Percentiles rank a stretch among this genome's conserved stretches.
Conservation (phyloP, 2,797 vertebrate species). For the Anolis apletophallus region DNA sequence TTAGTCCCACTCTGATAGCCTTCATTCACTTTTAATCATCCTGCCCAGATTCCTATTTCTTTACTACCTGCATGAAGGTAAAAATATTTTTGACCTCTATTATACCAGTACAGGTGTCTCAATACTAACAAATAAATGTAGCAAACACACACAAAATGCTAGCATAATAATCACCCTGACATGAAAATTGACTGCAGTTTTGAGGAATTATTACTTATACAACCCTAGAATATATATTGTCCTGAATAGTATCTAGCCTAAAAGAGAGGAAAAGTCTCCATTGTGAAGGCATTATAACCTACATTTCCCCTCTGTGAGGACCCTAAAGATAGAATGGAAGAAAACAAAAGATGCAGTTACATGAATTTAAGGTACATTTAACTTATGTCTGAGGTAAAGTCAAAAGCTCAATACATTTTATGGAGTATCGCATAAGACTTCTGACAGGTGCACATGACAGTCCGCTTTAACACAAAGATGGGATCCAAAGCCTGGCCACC, state of each 20-base stretch:
- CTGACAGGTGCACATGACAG: background rate
- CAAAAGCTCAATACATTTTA: background rate
- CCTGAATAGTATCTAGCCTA: background rate
- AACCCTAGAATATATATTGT: background rate
- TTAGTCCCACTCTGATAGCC: slow-evolving; percentile 18
- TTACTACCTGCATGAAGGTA: background rate
- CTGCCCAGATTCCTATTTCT: background rate
- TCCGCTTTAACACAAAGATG: background rate
- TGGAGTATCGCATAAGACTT: background rate
- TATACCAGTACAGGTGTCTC: background rate
- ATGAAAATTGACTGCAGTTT: background rate
- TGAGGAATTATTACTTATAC: background rate
- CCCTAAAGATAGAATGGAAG: background rate
- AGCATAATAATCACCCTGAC: background rate
- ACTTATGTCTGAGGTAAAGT: background rate
- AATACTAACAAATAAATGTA: no score
- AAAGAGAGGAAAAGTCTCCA: background rate
- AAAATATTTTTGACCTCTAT: background rate
- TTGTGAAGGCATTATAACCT: background rate
- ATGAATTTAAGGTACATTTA: background rate
- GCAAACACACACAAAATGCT: background rate
- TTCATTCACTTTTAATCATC: slow-evolving; percentile 12
- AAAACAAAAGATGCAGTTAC: background rate
- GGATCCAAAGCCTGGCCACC: background rate
- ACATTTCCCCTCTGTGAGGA: background rate